Evolutionary conservation across 2,888 invertebrate species (phyloP).

Genomic region (Synanthedon formicaeformis): DNA sequence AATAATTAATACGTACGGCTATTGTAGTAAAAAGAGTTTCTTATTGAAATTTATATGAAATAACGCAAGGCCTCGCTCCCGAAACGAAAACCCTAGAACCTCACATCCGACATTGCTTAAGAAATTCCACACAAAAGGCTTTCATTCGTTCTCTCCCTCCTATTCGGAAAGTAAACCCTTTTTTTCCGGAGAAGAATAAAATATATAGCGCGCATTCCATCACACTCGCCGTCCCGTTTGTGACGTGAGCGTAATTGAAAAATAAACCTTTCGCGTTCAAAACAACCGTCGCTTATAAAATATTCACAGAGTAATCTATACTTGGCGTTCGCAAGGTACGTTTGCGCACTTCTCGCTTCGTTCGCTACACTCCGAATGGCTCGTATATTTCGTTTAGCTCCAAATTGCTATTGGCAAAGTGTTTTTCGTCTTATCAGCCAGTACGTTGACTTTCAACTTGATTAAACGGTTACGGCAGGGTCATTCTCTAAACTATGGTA

Average conservation of each 20-base stretch:
- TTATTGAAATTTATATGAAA: slow-evolving; percentile 13
- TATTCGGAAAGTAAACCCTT: slow-evolving; percentile 23
- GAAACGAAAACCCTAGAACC: slow-evolving; percentile 6
- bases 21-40: background rate
- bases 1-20: background rate
- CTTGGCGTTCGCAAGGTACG: background rate
- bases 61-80: slow-evolving; percentile 12
- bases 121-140: slow-evolving; percentile 24
- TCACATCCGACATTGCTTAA: slow-evolving; percentile 13
- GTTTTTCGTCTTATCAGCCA: slow-evolving; percentile 5
- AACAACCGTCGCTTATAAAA: slow-evolving; percentile 5
- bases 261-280: slow-evolving; percentile 18
- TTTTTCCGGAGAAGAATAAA: slow-evolving; percentile 31
- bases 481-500: too few relatives aligned
- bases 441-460: slow-evolving; percentile 5
- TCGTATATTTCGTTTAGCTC: background rate
- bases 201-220: slow-evolving; percentile 39
- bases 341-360: background rate
- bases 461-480: slow-evolving; percentile 1
- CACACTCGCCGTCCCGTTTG: slow-evolving; percentile 13
- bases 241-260: slow-evolving; percentile 30
- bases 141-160: slow-evolving; percentile 7
- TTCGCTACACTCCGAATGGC: background rate
- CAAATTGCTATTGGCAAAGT: background rate
- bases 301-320: slow-evolving; percentile 6